Evolutionary conservation across 2,888 invertebrate genomes (phyloP).

Genomic region (Agrenia bidenticulata): DNA sequence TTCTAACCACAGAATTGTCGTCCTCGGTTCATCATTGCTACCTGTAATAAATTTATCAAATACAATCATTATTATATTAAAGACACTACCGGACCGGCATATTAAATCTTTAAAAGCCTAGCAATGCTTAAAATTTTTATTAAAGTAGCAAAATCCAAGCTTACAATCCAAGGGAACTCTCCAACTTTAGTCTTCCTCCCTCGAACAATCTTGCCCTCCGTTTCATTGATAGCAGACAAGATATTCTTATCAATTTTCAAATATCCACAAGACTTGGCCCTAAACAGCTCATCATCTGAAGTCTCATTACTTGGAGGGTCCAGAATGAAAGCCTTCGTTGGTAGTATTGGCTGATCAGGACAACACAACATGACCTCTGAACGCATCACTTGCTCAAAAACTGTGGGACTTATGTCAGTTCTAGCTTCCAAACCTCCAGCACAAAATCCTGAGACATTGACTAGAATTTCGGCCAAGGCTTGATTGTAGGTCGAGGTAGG

Average conservation of each 20-base stretch:
- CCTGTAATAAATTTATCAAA: conserved; percentile 56
- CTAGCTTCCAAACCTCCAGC: conserved; percentile 1
- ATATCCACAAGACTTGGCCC: conserved; percentile 25
- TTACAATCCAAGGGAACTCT: conserved; percentile 74
- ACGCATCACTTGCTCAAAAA: conserved; percentile 22
- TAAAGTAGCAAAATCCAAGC: neutral
- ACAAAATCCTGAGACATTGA: conserved; percentile 36
- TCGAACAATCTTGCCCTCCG: conserved; percentile 69
- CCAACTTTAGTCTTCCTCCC: conserved; percentile 77
- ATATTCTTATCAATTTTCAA: conserved; percentile 10
- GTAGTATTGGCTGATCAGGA: neutral
- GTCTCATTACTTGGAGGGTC: conserved; percentile 15
- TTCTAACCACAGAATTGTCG: conserved; percentile 84
- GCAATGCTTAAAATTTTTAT: neutral
- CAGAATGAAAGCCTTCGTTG: conserved; percentile 2
- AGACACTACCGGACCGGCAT: too few species aligned
- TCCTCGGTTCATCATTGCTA: conserved; percentile 76
- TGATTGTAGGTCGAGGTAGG: conserved; percentile 15
- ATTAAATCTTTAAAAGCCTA: too few species aligned
- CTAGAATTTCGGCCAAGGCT: conserved; percentile 25
- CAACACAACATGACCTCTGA: conserved; percentile 37
- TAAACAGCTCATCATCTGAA: conserved; percentile 3
- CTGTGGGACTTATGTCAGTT: conserved; percentile 2
- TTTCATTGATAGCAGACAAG: neutral
- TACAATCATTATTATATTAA: neutral